Conservation (phyloP, 2,113 vertebrate genomes). For the Cynocephalus volans region DNA sequence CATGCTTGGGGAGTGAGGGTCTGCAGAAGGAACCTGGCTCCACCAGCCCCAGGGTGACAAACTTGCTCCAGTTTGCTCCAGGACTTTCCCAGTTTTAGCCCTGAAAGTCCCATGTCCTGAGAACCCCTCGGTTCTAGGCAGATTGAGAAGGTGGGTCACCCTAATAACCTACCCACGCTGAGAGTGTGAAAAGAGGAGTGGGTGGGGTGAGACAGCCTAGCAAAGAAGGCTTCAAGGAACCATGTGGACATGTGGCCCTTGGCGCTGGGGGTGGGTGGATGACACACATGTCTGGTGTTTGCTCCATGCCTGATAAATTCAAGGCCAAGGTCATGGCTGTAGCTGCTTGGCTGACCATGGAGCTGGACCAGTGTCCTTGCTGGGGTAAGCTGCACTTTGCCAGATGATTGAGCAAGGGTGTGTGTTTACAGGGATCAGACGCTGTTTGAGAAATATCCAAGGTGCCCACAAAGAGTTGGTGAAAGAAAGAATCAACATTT, state of each 20-base stretch:
- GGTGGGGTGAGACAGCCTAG: not conserved
- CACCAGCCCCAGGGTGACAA: not conserved
- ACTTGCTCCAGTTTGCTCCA: too few relatives aligned
- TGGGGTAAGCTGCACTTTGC: not conserved
- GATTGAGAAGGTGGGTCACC: accelerated
- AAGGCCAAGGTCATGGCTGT: not conserved
- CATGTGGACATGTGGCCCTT: not conserved
- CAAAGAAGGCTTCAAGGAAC: not conserved
- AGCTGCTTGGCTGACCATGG: not conserved
- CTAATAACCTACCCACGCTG: not conserved
- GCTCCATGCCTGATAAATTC: not conserved
- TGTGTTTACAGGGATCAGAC: not conserved
- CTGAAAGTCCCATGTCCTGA: not conserved
- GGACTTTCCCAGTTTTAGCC: not conserved
- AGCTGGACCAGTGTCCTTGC: not conserved
- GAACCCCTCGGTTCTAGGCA: not conserved
- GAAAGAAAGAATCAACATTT: not conserved
- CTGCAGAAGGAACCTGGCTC: not conserved
- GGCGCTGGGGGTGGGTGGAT: not conserved
- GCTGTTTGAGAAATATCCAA: not conserved
- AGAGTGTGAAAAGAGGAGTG: not conserved
- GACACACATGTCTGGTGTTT: too few relatives aligned
- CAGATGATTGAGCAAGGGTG: accelerated
- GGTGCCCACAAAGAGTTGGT: accelerated
- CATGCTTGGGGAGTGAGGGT: not conserved